phyloP scores from a whole-genome alignment of 2,113 vertebrate genomes.

The Andinoacara biseriatus region DNA sequence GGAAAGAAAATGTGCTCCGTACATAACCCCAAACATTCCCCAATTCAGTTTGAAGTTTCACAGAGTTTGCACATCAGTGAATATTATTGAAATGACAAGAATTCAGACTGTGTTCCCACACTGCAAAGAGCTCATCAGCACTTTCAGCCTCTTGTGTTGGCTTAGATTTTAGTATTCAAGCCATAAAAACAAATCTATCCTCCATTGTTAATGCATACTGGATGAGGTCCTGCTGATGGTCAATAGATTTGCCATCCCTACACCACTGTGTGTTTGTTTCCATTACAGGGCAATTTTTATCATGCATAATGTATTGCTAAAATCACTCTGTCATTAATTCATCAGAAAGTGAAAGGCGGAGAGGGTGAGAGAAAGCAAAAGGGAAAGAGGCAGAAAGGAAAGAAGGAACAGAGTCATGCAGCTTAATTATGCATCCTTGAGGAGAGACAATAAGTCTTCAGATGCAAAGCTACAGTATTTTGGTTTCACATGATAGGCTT shows the following conservation, averaged over 20 bases:
- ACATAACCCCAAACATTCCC: constrained; percentile 14
- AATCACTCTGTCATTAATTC: constrained; percentile 68
- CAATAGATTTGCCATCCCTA: constrained; percentile 61
- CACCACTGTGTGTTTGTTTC: constrained; percentile 68
- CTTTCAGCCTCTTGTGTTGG: constrained; percentile 11
- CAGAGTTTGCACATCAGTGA: constrained; percentile 12
- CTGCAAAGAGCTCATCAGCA: constrained; percentile 43
- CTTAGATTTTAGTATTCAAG: constrained; percentile 40
- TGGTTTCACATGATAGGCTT: constrained; percentile 71
- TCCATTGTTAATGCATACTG: constrained; percentile 64
- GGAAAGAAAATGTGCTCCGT: constrained; percentile 31
- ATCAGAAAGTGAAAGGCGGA: constrained; percentile 46
- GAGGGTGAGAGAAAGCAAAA: neutral
- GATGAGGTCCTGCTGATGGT: constrained; percentile 57
- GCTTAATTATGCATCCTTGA: constrained; percentile 64
- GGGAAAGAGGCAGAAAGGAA: neutral
- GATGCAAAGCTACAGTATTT: constrained; percentile 60
- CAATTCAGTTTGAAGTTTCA: constrained; percentile 15
- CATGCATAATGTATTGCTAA: constrained; percentile 70
- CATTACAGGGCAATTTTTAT: constrained; percentile 67
- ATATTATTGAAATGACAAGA: constrained; percentile 27
- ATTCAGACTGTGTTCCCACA: constrained; percentile 24
- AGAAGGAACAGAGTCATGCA: constrained; percentile 28
- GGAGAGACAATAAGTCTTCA: constrained; percentile 63
- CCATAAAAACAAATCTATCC: constrained; percentile 60